These are phyloP conservation scores for Ursus arctos DNA, from an alignment of 2,113 vertebrate species.

Conservation along the genomic window DNA sequence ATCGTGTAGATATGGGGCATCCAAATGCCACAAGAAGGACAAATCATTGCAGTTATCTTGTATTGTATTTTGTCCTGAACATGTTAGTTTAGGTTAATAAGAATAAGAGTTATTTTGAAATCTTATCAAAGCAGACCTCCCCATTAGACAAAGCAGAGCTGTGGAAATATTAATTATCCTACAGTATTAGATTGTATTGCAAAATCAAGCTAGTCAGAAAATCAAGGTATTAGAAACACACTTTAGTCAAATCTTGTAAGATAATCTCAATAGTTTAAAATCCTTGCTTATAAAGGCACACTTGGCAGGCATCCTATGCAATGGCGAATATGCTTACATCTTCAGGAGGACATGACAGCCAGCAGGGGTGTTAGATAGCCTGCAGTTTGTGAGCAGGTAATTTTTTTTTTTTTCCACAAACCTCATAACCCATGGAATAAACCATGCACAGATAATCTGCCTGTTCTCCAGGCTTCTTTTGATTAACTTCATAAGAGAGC, in stretches of 20 bases:
- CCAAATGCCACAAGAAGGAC: neutral
- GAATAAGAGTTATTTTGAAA: slow-evolving; percentile 17
- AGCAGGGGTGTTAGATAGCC: neutral
- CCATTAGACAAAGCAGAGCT: neutral
- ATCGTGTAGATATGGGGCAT: neutral
- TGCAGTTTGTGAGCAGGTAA: neutral
- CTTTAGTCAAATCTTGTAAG: neutral
- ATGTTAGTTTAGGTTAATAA: neutral
- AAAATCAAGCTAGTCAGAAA: slow-evolving; percentile 9
- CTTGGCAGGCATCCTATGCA: neutral
- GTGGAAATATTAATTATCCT: slow-evolving; percentile 1
- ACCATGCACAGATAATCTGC: neutral
- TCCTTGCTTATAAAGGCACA: neutral
- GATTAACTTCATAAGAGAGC: slow-evolving; percentile 51
- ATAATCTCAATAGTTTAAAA: neutral
- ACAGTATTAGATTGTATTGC: neutral
- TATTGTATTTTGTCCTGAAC: neutral
- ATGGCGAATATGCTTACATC: neutral
- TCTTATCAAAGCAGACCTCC: neutral
- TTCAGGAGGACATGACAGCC: neutral
- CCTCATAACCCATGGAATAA: neutral
- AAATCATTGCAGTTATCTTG: neutral
- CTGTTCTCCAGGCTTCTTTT: slow-evolving; percentile 27
- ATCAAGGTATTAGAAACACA: neutral
- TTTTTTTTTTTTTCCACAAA: neutral